Conservation (phyloP, 2,797 vertebrate genomes). For the Aplochiton taeniatus region DNA sequence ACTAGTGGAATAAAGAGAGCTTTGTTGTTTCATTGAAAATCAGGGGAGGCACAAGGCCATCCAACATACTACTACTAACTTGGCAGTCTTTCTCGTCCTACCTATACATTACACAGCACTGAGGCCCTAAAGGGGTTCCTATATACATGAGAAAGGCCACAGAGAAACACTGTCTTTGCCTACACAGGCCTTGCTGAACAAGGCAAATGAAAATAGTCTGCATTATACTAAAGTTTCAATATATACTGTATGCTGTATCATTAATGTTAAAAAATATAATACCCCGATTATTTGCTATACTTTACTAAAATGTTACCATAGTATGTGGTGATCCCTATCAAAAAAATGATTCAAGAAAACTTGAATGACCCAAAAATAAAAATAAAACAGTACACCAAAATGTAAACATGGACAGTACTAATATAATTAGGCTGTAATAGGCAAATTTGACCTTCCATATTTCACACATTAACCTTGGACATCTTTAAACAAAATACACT, state of each 20-base stretch:
- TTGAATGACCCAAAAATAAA: no score
- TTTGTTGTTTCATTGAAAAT: conserved; percentile 28
- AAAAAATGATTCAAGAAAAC: no score
- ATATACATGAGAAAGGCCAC: conserved; percentile 3
- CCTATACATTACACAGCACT: conserved; percentile 20
- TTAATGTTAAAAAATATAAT: no score
- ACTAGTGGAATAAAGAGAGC: conserved; percentile 22
- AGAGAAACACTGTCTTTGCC: not conserved
- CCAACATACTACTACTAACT: conserved; percentile 22
- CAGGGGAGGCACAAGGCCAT: conserved; percentile 16
- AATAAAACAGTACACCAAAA: no score
- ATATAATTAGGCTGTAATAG: not conserved
- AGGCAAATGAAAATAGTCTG: conserved; percentile 5
- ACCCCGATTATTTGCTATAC: no score
- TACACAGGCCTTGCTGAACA: not conserved
- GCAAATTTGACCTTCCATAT: not conserved
- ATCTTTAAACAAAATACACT: conserved; percentile 52
- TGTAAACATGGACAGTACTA: no score
- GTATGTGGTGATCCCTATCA: no score
- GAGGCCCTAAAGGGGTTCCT: conserved; percentile 11
- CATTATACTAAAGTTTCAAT: no score
- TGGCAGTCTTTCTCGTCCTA: conserved; percentile 22
- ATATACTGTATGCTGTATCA: no score
- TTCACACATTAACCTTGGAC: conserved; percentile 26
- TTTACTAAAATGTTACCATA: no score